Percentiles rank a stretch among this genome's conserved stretches.
Conservation (phyloP, 2,797 vertebrate genomes). For the Mareca penelope region DNA sequence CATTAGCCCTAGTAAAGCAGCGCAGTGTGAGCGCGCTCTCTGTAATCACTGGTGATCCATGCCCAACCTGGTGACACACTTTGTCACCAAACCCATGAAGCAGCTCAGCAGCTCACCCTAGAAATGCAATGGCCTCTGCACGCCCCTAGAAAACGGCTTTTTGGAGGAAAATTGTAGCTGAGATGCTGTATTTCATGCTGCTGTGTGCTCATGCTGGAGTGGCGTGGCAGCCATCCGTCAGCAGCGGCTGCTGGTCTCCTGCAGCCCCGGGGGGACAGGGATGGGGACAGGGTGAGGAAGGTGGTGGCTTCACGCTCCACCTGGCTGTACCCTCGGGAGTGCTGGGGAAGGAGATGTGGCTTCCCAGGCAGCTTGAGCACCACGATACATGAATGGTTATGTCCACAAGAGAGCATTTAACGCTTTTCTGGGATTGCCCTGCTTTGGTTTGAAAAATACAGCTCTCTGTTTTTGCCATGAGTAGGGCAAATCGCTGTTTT, state of each 20-base stretch:
- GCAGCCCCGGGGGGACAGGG: rapidly evolving
- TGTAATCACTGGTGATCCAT: background rate
- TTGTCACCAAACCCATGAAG: background rate
- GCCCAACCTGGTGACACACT: background rate
- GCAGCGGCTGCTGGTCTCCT: rapidly evolving
- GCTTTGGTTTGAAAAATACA: background rate
- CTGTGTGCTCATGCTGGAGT: too few relatives aligned
- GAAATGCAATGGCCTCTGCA: background rate
- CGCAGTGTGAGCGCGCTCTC: background rate
- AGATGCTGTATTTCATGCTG: rapidly evolving
- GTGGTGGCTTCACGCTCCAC: background rate
- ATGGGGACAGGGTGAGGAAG: background rate
- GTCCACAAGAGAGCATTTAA: background rate
- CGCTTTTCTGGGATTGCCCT: background rate
- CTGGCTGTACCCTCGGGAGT: background rate
- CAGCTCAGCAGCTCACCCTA: background rate
- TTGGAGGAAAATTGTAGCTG: background rate
- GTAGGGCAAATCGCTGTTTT: background rate
- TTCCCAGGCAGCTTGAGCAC: too few relatives aligned
- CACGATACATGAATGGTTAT: rapidly evolving
- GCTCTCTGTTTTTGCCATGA: background rate
- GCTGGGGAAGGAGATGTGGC: too few relatives aligned
- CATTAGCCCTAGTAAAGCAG: conserved; percentile 46
- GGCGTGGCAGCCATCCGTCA: background rate
- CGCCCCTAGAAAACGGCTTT: background rate